Percentiles rank a stretch among this genome's conserved stretches.
Conservation (phyloP, 1,140 invertebrate species). For the Brachionus rubens region DNA sequence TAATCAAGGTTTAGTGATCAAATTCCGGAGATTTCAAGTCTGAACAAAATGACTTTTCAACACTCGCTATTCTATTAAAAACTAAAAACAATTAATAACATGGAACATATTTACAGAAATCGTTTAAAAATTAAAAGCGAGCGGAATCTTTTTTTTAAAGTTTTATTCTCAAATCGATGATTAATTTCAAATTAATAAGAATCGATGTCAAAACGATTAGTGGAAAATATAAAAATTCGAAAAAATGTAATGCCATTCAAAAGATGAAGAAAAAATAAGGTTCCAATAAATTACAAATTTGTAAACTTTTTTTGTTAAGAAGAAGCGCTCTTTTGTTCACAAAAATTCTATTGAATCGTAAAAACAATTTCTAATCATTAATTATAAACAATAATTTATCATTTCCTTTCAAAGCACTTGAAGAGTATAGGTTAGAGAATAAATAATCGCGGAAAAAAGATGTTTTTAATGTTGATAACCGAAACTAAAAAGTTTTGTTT, state of each 20-base stretch:
- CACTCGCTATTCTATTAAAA: too few relatives aligned
- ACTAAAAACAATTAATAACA: slow-evolving; percentile 25
- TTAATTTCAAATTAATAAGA: slow-evolving; percentile 28
- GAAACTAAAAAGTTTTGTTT: too few relatives aligned
- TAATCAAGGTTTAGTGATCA: slow-evolving; percentile 36
- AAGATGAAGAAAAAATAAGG: slow-evolving; percentile 12
- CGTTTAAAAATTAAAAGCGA: background rate
- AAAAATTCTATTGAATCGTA: slow-evolving; percentile 30
- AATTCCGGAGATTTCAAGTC: background rate
- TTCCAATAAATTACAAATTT: slow-evolving; percentile 39
- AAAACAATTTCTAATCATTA: slow-evolving; percentile 40
- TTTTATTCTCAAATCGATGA: slow-evolving; percentile 10
- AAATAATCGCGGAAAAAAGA: background rate
- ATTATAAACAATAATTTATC: slow-evolving; percentile 43
- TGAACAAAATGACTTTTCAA: slow-evolving; percentile 35
- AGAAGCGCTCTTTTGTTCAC: slow-evolving; percentile 15
- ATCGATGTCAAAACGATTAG: slow-evolving; percentile 5
- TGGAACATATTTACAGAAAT: background rate
- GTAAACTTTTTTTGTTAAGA: background rate
- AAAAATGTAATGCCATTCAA: slow-evolving; percentile 27
- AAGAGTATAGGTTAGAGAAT: too few relatives aligned
- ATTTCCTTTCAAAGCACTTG: slow-evolving; percentile 31
- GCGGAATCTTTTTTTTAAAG: background rate
- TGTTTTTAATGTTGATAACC: too few relatives aligned
- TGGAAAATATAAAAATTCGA: background rate